These are phyloP conservation scores for Percina caprodes DNA, from an alignment of 2,113 vertebrate species.

Conservation along the genomic window DNA sequence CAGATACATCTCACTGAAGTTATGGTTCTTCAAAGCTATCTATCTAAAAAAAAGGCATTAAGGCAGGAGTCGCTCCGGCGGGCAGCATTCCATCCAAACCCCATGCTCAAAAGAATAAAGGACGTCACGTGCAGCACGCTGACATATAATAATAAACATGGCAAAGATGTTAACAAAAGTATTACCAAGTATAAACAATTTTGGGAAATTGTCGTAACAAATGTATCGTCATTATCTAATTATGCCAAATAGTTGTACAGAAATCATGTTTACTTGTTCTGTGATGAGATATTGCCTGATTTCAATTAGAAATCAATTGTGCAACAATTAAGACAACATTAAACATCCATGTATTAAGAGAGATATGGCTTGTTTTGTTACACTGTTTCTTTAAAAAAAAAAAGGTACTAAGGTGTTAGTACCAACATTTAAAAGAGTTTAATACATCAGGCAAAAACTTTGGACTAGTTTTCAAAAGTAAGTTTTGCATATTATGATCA, in stretches of 20 bases:
- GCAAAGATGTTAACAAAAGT: no score
- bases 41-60: not conserved
- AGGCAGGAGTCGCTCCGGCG: no score
- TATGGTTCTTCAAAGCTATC: conserved; percentile 1
- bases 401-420: not conserved
- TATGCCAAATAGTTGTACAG: not conserved
- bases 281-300: no score
- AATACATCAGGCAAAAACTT: not conserved
- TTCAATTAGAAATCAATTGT: not conserved
- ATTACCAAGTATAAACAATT: no score
- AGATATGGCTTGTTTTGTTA: not conserved
- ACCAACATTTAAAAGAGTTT: not conserved
- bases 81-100: no score
- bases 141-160: no score
- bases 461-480: not conserved
- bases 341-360: not conserved
- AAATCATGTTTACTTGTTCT: not conserved
- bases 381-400: no score
- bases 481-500: conserved; percentile 33
- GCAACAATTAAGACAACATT: not conserved
- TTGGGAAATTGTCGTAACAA: not conserved
- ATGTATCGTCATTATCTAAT: not conserved
- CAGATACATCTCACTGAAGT: conserved; percentile 4
- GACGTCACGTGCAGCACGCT: no score
- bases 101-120: no score